A percentile compares a stretch with the other conserved stretches of the same genome.
Conservation (phyloP, 2,888 invertebrate genomes). For the Leptothorax acervorum region DNA sequence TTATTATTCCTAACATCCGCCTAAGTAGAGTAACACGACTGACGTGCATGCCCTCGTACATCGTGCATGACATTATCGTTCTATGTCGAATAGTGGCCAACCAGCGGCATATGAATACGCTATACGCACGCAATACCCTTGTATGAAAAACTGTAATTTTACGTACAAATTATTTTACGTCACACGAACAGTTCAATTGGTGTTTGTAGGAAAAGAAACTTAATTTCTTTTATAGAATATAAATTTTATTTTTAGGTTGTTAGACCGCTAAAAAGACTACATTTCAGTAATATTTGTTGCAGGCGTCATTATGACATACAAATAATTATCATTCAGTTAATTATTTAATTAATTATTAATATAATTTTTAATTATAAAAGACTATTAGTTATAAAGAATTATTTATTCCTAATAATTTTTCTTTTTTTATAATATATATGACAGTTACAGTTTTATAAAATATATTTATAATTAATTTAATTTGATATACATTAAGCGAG, state of each 20-base stretch:
- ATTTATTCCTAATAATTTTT: background rate
- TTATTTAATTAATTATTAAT: background rate
- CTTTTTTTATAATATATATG: background rate
- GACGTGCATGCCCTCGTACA: conserved; percentile 67
- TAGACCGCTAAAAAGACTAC: background rate
- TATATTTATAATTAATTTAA: conserved; percentile 19
- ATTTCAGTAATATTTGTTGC: background rate
- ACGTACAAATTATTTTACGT: background rate
- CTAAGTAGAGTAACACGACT: conserved; percentile 47
- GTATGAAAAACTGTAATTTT: conserved; percentile 13
- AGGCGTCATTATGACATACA: background rate
- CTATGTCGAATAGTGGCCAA: conserved; percentile 29
- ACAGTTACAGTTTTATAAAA: background rate
- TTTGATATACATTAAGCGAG: background rate
- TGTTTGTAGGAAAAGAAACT: background rate
- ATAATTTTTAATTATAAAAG: background rate
- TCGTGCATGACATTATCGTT: conserved; percentile 63
- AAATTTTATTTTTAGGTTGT: conserved; percentile 11
- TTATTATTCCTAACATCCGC: conserved; percentile 25
- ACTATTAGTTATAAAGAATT: background rate
- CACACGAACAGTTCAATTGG: background rate
- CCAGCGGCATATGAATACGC: conserved; percentile 6
- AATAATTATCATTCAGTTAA: background rate
- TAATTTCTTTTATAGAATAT: background rate
- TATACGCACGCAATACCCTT: conserved; percentile 18